Evolutionary conservation across 2,888 invertebrate species (phyloP).

Genomic region (Lucinisca nassula): DNA sequence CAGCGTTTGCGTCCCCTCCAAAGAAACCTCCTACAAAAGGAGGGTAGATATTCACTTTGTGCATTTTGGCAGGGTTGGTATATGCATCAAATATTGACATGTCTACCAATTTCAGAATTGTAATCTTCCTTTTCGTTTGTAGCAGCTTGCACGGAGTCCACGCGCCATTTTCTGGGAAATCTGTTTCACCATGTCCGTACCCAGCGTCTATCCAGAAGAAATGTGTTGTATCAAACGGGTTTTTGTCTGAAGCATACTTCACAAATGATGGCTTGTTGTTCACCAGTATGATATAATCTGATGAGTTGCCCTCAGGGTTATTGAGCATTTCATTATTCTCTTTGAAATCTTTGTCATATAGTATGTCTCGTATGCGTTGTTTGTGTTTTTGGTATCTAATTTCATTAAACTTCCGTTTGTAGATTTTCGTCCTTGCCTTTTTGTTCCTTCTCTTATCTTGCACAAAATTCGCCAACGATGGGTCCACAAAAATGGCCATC

Average conservation of each 20-base stretch:
- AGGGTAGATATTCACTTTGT: constrained; percentile 27
- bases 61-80: neutral
- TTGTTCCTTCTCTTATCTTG: neutral
- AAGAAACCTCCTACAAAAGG: constrained; percentile 50
- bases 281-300: constrained; percentile 87
- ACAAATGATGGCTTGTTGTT: constrained; percentile 87
- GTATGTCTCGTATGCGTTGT: constrained; percentile 31
- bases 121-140: constrained; percentile 10
- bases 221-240: constrained; percentile 83
- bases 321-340: constrained; percentile 65
- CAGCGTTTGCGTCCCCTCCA: constrained; percentile 38
- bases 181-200: constrained; percentile 38
- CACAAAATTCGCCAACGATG: neutral
- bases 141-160: constrained; percentile 32
- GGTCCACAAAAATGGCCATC: constrained; percentile 68
- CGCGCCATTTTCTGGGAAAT: neutral
- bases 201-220: constrained; percentile 87
- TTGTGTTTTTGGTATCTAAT: constrained; percentile 35
- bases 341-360: constrained; percentile 60
- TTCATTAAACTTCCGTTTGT: constrained; percentile 13
- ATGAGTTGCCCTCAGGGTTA: constrained; percentile 86
- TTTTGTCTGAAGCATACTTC: constrained; percentile 78
- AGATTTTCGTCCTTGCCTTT: constrained; percentile 1
- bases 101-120: constrained; percentile 26
- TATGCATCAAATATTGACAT: neutral